phyloP scores from a whole-genome alignment of 1,140 invertebrate genomes.

The Drosophila nigrodunni region DNA sequence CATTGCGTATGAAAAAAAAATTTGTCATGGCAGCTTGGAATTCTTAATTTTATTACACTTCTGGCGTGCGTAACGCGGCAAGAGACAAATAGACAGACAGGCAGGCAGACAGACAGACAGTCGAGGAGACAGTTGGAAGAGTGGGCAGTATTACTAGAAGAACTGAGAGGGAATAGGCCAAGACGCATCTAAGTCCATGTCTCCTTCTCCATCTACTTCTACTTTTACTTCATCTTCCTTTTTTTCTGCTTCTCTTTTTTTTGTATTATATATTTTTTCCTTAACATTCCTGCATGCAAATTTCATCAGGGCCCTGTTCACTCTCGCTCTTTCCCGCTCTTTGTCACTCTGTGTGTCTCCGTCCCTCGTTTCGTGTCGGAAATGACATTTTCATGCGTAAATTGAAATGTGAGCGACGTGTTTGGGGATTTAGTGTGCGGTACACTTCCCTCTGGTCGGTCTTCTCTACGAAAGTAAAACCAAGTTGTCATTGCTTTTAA shows the following conservation, averaged over 20 bases:
- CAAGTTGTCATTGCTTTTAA: slow-evolving; percentile 78
- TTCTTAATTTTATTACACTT: slow-evolving; percentile 84
- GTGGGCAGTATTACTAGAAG: slow-evolving; percentile 8
- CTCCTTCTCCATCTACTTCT: slow-evolving; percentile 39
- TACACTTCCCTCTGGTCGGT: neutral
- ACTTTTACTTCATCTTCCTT: slow-evolving; percentile 1
- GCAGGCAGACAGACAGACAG: slow-evolving; percentile 7
- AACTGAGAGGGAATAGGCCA: slow-evolving; percentile 53
- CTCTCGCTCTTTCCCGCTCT: neutral
- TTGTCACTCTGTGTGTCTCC: neutral
- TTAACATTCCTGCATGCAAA: slow-evolving; percentile 78
- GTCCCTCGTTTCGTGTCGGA: slow-evolving; percentile 59
- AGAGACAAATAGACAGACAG: slow-evolving; percentile 55
- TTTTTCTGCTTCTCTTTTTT: slow-evolving; percentile 10
- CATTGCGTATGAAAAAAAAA: slow-evolving; percentile 60
- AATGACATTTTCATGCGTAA: slow-evolving; percentile 84
- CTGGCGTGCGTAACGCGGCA: slow-evolving; percentile 63
- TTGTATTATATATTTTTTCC: slow-evolving; percentile 24
- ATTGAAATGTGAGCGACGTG: slow-evolving; percentile 84
- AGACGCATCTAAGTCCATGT: slow-evolving; percentile 29
- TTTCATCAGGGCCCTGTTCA: slow-evolving; percentile 45
- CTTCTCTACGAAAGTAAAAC: slow-evolving; percentile 53
- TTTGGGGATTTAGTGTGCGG: slow-evolving; percentile 69
- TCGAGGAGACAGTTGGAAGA: slow-evolving; percentile 4
- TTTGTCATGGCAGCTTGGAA: slow-evolving; percentile 84